Evolutionary conservation across 1,140 invertebrate genomes (phyloP), one percentile per base, ranked within the genome.

Genomic region (Diorhabda carinulata): DNA sequence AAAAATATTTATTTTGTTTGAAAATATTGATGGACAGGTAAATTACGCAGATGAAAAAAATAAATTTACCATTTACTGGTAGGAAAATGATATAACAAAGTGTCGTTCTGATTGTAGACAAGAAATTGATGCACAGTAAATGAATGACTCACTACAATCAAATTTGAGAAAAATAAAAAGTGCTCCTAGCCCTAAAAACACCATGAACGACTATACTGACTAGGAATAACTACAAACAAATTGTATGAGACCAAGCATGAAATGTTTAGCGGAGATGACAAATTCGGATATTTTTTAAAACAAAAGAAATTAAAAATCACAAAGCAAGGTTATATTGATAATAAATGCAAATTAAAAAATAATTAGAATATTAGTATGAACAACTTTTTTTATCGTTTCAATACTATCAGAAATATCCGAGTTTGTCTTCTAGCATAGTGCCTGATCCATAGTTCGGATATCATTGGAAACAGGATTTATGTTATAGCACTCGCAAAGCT

Each of bases 381-480:
- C 25, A 25, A 25, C 1, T 25, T 25, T 25, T 25, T 25, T 25
- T 25, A 25, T 25, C 25, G 25, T 25, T 25, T 25, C 25, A 25
- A 25, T 25, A 25, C 25, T 25, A 25, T 25, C 25, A 25, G 25
- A 52, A n/a, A 8, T 52, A 52, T 52, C 47, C 47, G 47, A 52
- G 47, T 52, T 4, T 52, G n/a, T 52, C 47, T 2, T 52, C 4
- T 52, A n/a, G 6, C 6, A 3, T 52, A n/a, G 6, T 52, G 47
- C 47, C 47, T 52, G 47, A n/a, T 52, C 47, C 4, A 52, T 76
- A 73, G 76, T 69, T 78, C 72, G 66, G 80, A 81, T 79, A 81
- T 81, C 79, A 81, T 69, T 79, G 75, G 70, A 73, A 80, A 80
- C 78, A 81, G 80, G 78, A 81, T 72, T 59, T 61, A 72, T 74